Conservation (phyloP, 2,113 vertebrate genomes). For the Phylloscopus trochiloides region DNA sequence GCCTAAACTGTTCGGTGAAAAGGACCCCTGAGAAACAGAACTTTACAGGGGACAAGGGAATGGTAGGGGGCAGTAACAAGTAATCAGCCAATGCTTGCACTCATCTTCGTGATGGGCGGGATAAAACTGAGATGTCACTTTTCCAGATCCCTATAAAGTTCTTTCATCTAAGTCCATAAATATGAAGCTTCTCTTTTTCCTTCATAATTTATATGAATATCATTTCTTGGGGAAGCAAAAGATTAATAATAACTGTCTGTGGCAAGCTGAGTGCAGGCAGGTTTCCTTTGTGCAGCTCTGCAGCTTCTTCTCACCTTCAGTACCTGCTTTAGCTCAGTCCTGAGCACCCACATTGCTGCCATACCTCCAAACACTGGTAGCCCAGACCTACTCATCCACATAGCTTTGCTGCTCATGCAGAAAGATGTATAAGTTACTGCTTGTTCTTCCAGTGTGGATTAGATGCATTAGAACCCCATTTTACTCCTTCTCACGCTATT, state of each 20-base stretch:
- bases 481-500: not conserved
- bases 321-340: not conserved
- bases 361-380: not conserved
- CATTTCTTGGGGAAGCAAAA: not conserved
- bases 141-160: conserved; percentile 27
- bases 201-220: conserved; percentile 19
- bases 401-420: not conserved
- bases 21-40: not conserved
- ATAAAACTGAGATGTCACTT: conserved; percentile 29
- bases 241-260: not conserved
- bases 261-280: not conserved
- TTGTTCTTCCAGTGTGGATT: not conserved
- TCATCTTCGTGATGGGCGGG: not conserved
- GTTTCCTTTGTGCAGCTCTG: not conserved
- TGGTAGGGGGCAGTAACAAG: not conserved
- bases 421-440: not conserved
- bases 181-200: not conserved
- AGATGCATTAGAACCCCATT: not conserved
- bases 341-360: not conserved
- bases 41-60: not conserved
- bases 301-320: not conserved
- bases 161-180: conserved; percentile 32
- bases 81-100: not conserved
- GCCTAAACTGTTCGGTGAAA: not conserved
- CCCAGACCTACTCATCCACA: not conserved